Evolutionary conservation across 1,140 invertebrate genomes (phyloP).

Genomic region (Delia radicum): DNA sequence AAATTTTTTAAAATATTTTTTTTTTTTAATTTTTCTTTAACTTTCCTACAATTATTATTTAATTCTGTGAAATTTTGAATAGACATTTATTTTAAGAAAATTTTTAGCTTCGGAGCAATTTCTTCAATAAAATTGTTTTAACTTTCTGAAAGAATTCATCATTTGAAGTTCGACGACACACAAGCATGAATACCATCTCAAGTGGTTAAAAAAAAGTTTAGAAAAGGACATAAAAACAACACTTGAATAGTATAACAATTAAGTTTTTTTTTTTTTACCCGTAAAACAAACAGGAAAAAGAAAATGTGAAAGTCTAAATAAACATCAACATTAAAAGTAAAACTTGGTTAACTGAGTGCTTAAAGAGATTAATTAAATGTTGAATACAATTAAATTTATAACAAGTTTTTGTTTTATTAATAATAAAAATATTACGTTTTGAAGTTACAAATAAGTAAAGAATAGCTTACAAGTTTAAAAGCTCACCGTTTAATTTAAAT

Average conservation of each 20-base stretch:
- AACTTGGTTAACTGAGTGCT: not conserved
- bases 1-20: too few relatives aligned
- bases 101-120: too few relatives aligned
- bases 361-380: not conserved
- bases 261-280: too few relatives aligned
- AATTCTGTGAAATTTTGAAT: too few relatives aligned
- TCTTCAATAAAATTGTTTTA: too few relatives aligned
- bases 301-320: not conserved
- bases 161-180: too few relatives aligned
- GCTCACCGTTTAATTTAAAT: too few relatives aligned
- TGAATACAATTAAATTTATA: not conserved
- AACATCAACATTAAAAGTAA: not conserved
- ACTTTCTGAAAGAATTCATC: too few relatives aligned
- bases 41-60: too few relatives aligned
- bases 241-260: not conserved
- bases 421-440: not conserved
- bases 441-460: too few relatives aligned
- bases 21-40: too few relatives aligned
- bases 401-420: not conserved
- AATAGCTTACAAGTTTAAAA: not conserved
- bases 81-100: too few relatives aligned
- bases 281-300: not conserved
- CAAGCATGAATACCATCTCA: not conserved
- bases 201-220: not conserved
- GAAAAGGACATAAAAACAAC: not conserved